A percentile compares a stretch with the other conserved stretches of the same genome.
Conservation (phyloP, 2,888 invertebrate genomes). For the Mimumesa dahlbomi region DNA sequence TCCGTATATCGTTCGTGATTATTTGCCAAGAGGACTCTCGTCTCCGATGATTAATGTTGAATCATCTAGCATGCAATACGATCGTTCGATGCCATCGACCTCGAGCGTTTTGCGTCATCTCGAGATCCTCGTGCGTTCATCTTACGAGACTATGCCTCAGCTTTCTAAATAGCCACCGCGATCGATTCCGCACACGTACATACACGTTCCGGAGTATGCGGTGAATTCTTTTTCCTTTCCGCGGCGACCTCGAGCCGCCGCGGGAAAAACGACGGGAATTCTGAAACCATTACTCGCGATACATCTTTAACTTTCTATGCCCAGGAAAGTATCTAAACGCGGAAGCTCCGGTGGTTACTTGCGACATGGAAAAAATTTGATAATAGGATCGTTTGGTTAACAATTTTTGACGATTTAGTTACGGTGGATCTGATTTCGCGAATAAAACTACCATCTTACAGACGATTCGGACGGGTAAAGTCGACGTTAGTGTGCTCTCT, state of each 20-base stretch:
- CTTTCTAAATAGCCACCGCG: conserved; percentile 43
- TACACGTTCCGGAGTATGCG: background rate
- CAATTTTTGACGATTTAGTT: background rate
- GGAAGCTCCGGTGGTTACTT: too few species aligned
- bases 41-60: conserved; percentile 35
- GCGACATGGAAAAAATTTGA: background rate
- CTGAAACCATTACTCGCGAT: background rate
- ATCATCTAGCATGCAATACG: conserved; percentile 32
- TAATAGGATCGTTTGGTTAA: background rate
- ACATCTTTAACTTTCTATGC: too few species aligned
- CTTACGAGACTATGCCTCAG: conserved; percentile 25
- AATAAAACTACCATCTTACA: background rate
- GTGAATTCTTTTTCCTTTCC: background rate
- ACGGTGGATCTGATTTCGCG: background rate
- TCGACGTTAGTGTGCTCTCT: conserved; percentile 7
- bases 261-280: background rate
- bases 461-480: background rate
- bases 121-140: conserved; percentile 18
- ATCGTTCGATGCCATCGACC: conserved; percentile 47
- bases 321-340: too few species aligned
- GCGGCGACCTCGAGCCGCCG: background rate
- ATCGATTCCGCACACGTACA: conserved; percentile 35
- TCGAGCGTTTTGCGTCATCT: conserved; percentile 37
- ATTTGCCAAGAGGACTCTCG: conserved; percentile 14
- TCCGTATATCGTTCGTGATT: conserved; percentile 4